Evolutionary conservation across 1,140 invertebrate species (phyloP), one percentile per base, ranked within the genome.

Genomic region (Drosophila insularis): DNA sequence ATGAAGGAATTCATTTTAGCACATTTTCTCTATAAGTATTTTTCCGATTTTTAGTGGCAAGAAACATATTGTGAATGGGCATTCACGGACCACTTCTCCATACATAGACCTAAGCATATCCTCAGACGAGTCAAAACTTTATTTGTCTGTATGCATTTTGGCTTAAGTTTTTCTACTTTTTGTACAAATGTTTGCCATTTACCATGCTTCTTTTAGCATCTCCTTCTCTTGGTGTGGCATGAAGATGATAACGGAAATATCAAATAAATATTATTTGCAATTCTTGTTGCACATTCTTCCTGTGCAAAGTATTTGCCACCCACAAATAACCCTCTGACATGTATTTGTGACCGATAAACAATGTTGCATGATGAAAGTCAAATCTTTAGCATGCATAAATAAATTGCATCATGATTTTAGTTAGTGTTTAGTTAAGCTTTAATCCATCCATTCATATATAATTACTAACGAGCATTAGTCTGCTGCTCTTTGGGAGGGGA

Each of bases 191-290:
- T 81, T 79, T 76, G 63, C 67, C 66, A 63, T 78, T 67, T 66
- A 63, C 61, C 19, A 40, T 27, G 4, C 13, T 19, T 55, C 39
- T 35, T 32, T 19, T 13, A 13, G 39, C 19, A 6, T 17, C 35
- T 56, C 39, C 35, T 35, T 23, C 43, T 59, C 58, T 61, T 64
- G 43, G 5, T 67, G 4, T 32, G 32, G 32, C 32, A 32, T 64
- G 53, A 63, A 74, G 72, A 70, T 35, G 32, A n/a, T 79, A 68
- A 67, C 43, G 73, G 70, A 89, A 89, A 80, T 73, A 89, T 84
- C 85, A 74, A 84, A 89, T 89, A 89, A 89, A 89, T 89, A 89
- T 89, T 89, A 89, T 82, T 80, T 68, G 58, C 63, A 55, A 56
- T 63, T 31, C 61, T 65, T 40, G 19, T 65, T 74, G 60, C 67